A percentile compares a stretch with the other conserved stretches of the same genome.
phyloP scores from a whole-genome alignment of 2,797 vertebrate species.

The Micrastur ruficollis region DNA sequence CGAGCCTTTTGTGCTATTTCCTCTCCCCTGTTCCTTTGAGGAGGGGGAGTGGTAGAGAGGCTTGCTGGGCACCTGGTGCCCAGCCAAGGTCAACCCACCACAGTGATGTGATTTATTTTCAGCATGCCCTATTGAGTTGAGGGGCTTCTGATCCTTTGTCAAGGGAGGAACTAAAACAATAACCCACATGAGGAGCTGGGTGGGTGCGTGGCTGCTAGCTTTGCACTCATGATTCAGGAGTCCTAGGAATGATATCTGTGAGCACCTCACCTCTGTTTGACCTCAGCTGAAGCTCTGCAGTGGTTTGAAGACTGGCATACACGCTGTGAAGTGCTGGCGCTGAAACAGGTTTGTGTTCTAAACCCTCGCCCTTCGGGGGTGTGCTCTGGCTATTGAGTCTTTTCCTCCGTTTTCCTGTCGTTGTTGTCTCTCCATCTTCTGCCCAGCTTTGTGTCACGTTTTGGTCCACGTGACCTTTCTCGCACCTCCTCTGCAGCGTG shows the following conservation, averaged over 20 bases:
- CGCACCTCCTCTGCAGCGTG: fast-evolving
- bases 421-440: neutral
- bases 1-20: no score
- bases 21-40: no score
- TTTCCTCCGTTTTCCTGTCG: neutral
- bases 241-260: neutral
- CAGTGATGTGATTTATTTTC: neutral
- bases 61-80: no score
- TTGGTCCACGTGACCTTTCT: neutral
- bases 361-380: fast-evolving
- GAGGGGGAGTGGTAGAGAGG: no score
- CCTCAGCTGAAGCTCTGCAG: neutral
- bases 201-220: fast-evolving
- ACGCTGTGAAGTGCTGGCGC: fast-evolving
- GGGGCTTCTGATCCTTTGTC: neutral
- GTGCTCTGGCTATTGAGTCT: neutral
- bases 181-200: neutral
- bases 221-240: fast-evolving
- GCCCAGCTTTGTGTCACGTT: fast-evolving
- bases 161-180: neutral
- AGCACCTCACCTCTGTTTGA: fast-evolving
- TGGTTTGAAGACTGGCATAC: fast-evolving
- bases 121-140: fast-evolving
- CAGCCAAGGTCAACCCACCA: no score
- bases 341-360: neutral